Conservation (phyloP, 2,113 vertebrate genomes). For the Menidia beryllina region DNA sequence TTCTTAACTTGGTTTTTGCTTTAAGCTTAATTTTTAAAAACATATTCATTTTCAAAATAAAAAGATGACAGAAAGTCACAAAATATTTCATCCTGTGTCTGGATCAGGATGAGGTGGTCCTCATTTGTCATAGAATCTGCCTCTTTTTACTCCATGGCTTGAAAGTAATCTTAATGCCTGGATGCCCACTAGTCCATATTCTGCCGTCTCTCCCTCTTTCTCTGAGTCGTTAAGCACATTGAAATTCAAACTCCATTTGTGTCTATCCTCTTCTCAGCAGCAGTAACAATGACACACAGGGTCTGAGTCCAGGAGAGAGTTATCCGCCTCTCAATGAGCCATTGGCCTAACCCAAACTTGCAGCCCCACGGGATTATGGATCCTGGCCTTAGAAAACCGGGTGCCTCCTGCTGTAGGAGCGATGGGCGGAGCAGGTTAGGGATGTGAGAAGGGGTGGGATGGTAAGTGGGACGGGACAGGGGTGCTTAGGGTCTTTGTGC, state of each 20-base stretch:
- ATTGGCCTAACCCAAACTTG: conserved; percentile 65
- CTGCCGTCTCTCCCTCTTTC: conserved; percentile 62
- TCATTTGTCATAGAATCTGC: conserved; percentile 48
- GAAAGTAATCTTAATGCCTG: conserved; percentile 80
- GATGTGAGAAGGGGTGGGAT: conserved; percentile 62
- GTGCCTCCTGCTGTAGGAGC: conserved; percentile 72
- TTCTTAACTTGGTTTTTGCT: too few relatives aligned
- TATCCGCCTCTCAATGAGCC: conserved; percentile 77
- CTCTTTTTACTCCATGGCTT: conserved; percentile 74
- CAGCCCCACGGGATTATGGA: conserved; percentile 73
- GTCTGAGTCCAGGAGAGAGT: conserved; percentile 72
- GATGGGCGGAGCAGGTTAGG: conserved; percentile 74
- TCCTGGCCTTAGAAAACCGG: conserved; percentile 67
- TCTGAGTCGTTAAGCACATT: conserved; percentile 71
- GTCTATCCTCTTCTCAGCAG: conserved; percentile 68
- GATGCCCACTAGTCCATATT: conserved; percentile 89
- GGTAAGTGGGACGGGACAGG: conserved; percentile 64
- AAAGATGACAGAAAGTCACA: not conserved
- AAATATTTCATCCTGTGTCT: conserved; percentile 9
- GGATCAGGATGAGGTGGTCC: conserved; percentile 23
- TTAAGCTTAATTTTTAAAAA: not conserved
- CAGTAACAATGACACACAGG: conserved; percentile 68
- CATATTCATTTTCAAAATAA: not conserved
- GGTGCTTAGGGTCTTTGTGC: conserved; percentile 76
- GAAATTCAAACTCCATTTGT: conserved; percentile 80